Percentiles rank a stretch among this genome's conserved stretches.
phyloP scores from a whole-genome alignment of 2,888 invertebrate genomes.

The Myopa testacea region DNA sequence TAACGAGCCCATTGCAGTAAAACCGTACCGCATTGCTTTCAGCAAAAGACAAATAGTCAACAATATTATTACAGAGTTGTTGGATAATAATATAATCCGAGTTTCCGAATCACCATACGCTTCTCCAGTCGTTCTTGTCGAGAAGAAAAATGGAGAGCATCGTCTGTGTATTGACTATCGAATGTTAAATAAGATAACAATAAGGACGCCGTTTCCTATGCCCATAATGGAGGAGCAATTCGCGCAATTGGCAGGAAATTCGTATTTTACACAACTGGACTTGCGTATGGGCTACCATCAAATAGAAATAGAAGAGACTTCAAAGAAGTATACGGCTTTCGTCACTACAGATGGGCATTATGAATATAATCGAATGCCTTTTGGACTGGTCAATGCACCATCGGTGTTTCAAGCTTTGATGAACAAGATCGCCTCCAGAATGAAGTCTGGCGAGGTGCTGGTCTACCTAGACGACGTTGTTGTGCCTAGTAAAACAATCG shows the following conservation, averaged over 20 bases:
- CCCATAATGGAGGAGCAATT: constrained; percentile 46
- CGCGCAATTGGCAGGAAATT: constrained; percentile 39
- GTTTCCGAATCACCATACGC: constrained; percentile 43
- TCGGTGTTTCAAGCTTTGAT: constrained; percentile 39
- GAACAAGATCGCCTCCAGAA: constrained; percentile 36
- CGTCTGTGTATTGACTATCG: constrained; percentile 39
- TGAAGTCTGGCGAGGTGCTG: constrained; percentile 36
- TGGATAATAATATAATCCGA: constrained; percentile 43
- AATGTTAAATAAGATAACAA: constrained; percentile 31
- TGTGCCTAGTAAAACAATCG: constrained; percentile 42
- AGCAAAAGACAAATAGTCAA: constrained; percentile 40
- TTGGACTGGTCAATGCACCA: constrained; percentile 47
- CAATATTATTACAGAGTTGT: constrained; percentile 40
- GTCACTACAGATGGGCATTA: constrained; percentile 45
- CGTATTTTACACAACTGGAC: constrained; percentile 34
- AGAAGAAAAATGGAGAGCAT: constrained; percentile 47
- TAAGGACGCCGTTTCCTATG: constrained; percentile 46
- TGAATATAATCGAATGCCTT: constrained; percentile 48
- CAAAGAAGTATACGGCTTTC: constrained; percentile 47
- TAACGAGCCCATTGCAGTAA: constrained; percentile 38
- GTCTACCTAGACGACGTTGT: constrained; percentile 46
- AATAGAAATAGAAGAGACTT: constrained; percentile 41
- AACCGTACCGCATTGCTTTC: constrained; percentile 45
- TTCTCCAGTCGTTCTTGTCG: constrained; percentile 46
- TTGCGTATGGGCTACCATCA: constrained; percentile 46